Base-by-base conservation (phyloP, 2,888 invertebrate genomes). In the Ptilodon capucinus region DNA sequence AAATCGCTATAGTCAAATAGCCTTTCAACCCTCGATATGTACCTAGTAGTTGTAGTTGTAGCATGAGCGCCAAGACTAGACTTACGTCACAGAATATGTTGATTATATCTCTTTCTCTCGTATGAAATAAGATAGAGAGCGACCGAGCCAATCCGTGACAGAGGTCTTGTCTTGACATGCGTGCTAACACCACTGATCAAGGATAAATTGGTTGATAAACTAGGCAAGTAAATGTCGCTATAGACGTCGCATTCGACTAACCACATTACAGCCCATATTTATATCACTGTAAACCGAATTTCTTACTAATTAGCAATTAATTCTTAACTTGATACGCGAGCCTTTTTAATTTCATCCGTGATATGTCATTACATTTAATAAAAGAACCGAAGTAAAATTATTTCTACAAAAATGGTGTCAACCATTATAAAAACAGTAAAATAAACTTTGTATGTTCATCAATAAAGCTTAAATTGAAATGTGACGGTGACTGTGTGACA, bases 301-400 rank as follows among this genome's bases (percentile, higher is more conserved):
- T 48, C 44, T 53, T 51, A 59, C 60, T 60, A 60, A 59, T 53
- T 59, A 60, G 47, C 34, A 54, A 64, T 71, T 59, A 65, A 64
- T 51, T 57, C 46, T 41, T 28, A 50, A 57, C 67, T 64, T 58
- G 59, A 68, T 66, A 57, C 42, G 38, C 43, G 52, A 54, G 61
- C 59, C 46, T 58, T n/a, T 68, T 69, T 66, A 63, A 71, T 68
- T 64, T 68, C 59, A 46, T 48, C 51, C 39, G 42, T 18, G 38
- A 51, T 56, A 51, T 67, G 59, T 66, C 62, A 62, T 46, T 13
- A 34, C 13, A 14, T 64, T n/a, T 68, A 72, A 70, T 70, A 60
- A 68, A 62, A 68, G 44, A 50, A 39, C 60, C 16, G 51, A 54
- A 45, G 67, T 66, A 59, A 69, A 2, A 2, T 32, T 13, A 14